phyloP scores from a whole-genome alignment of 2,797 vertebrate species.

The Schizopygopsis malacanthus region DNA sequence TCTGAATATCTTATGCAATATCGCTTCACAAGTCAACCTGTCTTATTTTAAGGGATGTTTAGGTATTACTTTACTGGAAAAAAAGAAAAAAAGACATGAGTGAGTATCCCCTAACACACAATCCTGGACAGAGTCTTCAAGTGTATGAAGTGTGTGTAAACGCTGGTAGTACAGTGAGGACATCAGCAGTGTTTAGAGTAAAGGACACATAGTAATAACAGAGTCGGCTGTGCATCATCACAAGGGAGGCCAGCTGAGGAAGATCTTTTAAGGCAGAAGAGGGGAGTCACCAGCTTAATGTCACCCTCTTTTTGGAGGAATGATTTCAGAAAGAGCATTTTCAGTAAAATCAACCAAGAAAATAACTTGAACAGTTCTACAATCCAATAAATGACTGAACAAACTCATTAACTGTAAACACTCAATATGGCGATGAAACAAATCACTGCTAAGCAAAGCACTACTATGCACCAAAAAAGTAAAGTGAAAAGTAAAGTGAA shows the following conservation, averaged over 20 bases:
- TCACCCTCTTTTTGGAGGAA: conserved; percentile 5
- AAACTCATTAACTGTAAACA: background rate
- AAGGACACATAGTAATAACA: conserved; percentile 73
- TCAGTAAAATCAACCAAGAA: background rate
- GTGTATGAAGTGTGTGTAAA: conserved; percentile 47
- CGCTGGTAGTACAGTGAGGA: conserved; percentile 29
- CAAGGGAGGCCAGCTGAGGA: conserved; percentile 69
- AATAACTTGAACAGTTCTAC: background rate
- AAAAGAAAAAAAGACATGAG: conserved; percentile 5
- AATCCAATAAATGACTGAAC: background rate
- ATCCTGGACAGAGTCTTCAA: background rate
- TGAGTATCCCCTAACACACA: background rate
- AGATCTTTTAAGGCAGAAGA: conserved; percentile 36
- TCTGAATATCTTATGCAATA: background rate
- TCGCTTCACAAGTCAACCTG: background rate
- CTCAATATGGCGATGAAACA: background rate
- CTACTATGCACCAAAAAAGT: background rate
- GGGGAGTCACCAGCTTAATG: background rate
- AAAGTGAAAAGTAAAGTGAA: background rate
- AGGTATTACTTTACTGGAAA: conserved; percentile 3
- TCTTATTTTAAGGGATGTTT: background rate
- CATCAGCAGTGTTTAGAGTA: conserved; percentile 74
- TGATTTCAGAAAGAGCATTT: background rate
- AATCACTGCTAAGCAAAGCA: background rate
- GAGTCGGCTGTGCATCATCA: conserved; percentile 66